Evolutionary conservation across 2,797 vertebrate species (phyloP), one percentile per base, ranked within the genome.

Genomic region (Leptoclinus maculatus): DNA sequence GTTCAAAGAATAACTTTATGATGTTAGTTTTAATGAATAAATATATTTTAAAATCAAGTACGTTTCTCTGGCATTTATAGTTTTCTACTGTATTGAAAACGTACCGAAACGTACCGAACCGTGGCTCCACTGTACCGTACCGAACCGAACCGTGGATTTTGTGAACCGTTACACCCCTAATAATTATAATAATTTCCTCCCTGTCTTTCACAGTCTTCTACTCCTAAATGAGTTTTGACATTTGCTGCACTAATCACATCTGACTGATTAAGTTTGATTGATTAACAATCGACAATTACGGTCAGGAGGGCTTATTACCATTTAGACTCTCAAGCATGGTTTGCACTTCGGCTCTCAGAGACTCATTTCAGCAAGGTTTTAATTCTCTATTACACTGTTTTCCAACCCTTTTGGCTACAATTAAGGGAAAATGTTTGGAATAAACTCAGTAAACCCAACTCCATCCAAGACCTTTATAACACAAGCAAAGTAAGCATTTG

Each of bases 231-330:
- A 74, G 32, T n/a, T 27, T 43, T 69, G 51, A 36, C 71, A 70
- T 76, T 76, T 76, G 12, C 49, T 57, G 47, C 63, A 27, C 9
- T 68, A 54, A 81, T 63, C 19, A 56, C 39, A 13, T 25, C 38
- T 51, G 19, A 38, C 38, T 45, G 25, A 58, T 36, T 59, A 10
- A 7, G 12, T 65, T 67, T 7, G 25, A 62, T 69, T 73, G 54
- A 82, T 82, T 57, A 39, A 59, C 10, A 38, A 14, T 65, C 3
- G 8, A 29, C n/a, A 19, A 7, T 67, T 60, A 34, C 7, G 0
- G 6, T 60, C 3, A 1, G 29, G 21, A 7, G 21, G 2, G 34
- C 14, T 57, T 21, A 67, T 75, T 75, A 63, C 68, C 41, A 57
- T 74, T 71, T 54, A 23, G 13, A 54, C n/a, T 29, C 65, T 45